Conservation (phyloP, 2,113 vertebrate genomes). For the Micromys minutus region DNA sequence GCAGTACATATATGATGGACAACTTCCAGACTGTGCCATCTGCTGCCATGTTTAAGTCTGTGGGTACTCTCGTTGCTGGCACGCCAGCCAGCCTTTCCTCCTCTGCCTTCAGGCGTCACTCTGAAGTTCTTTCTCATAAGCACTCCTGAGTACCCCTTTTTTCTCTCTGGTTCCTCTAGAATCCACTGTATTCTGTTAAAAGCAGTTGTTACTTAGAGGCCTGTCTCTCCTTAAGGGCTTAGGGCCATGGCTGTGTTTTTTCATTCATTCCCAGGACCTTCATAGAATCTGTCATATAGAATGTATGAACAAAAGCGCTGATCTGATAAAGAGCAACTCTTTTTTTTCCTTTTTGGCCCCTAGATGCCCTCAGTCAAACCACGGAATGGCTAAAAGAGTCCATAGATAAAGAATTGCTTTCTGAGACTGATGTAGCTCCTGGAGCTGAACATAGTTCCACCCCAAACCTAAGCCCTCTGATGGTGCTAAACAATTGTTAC, state of each 20-base stretch:
- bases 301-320: not conserved
- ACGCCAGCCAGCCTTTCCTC: not conserved
- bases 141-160: not conserved
- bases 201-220: not conserved
- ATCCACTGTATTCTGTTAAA: not conserved
- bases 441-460: slow-evolving; percentile 80
- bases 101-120: not conserved
- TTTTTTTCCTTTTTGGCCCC: not conserved
- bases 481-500: slow-evolving; percentile 92
- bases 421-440: slow-evolving; percentile 78
- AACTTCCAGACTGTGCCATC: not conserved
- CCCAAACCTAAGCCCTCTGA: slow-evolving; percentile 87
- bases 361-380: slow-evolving; percentile 92
- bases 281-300: not conserved
- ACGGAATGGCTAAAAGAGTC: slow-evolving; percentile 93
- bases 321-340: not conserved
- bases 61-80: not conserved
- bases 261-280: not conserved
- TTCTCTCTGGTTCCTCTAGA: not conserved
- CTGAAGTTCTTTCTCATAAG: not conserved
- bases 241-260: not conserved
- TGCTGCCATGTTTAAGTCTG: not conserved
- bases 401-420: slow-evolving; percentile 88
- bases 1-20: not conserved
- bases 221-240: not conserved